A percentile compares a stretch with the other conserved stretches of the same genome.
Evolutionary conservation across 2,888 invertebrate species (phyloP).

Genomic region (Euclidia mi): DNA sequence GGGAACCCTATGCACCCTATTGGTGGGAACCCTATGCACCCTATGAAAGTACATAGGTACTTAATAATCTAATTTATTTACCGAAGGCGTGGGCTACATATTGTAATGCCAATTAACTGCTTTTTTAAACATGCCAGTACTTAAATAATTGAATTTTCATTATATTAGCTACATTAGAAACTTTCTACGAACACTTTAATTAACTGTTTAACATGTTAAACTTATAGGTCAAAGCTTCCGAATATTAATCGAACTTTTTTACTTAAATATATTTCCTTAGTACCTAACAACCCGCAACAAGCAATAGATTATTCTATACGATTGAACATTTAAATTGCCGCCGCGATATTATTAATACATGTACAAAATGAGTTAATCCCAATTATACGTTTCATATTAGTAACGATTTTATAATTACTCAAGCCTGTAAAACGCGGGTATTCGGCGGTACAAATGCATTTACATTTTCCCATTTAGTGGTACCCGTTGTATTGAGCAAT

Average conservation of each 20-base stretch:
- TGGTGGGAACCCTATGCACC: no score
- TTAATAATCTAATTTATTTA: slow-evolving; percentile 32
- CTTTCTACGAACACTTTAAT: no score
- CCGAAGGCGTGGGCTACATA: slow-evolving; percentile 14
- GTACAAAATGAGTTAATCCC: slow-evolving; percentile 20
- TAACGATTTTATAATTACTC: slow-evolving; percentile 40
- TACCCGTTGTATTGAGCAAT: slow-evolving; percentile 64
- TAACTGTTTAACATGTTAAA: no score
- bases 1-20: no score
- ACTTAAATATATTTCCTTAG: no score
- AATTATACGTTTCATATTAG: slow-evolving; percentile 22
- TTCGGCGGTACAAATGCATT: slow-evolving; percentile 43
- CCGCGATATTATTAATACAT: slow-evolving; percentile 16
- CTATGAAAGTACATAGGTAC: no score
- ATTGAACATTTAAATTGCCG: neutral
- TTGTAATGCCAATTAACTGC: slow-evolving; percentile 18
- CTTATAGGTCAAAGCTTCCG: no score
- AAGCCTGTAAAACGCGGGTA: slow-evolving; percentile 26
- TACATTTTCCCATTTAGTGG: slow-evolving; percentile 59
- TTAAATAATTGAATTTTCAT: slow-evolving; percentile 27
- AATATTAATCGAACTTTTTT: no score
- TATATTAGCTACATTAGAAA: neutral
- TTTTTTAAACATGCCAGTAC: slow-evolving; percentile 21
- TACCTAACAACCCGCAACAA: no score
- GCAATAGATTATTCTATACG: neutral